Percentiles rank a stretch among this genome's conserved stretches.
Evolutionary conservation across 2,888 invertebrate genomes (phyloP).

Genomic region (Trachelus iudaicus): DNA sequence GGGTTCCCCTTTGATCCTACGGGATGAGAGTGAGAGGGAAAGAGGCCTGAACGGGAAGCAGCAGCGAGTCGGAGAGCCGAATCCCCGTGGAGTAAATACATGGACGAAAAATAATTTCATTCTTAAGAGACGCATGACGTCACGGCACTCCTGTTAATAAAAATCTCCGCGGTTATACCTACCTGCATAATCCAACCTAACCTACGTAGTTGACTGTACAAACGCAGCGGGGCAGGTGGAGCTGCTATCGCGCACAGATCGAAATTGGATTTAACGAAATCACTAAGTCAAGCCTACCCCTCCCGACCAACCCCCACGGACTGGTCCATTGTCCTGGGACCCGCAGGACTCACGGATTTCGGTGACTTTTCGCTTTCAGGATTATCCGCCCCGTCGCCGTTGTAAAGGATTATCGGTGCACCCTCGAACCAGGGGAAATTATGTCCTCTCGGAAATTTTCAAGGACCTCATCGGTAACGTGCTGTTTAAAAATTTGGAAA

Average conservation of each 20-base stretch:
- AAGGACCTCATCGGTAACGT: too few species aligned
- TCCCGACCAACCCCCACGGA: not conserved
- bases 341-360: not conserved
- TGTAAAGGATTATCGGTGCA: not conserved
- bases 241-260: conserved; percentile 12
- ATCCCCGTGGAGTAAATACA: not conserved
- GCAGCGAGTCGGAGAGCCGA: not conserved
- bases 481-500: too few species aligned
- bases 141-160: conserved; percentile 15
- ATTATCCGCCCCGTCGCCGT: not conserved
- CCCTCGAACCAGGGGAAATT: not conserved
- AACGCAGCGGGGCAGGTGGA: conserved; percentile 15
- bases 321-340: not conserved
- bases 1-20: conserved; percentile 5
- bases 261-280: conserved; percentile 21
- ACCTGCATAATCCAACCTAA: not conserved
- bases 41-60: not conserved
- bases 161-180: conserved; percentile 14
- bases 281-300: conserved; percentile 11
- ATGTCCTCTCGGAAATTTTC: not conserved
- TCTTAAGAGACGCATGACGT: not conserved
- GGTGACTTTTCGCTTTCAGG: not conserved
- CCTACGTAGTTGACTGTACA: too few species aligned
- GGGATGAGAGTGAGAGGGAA: not conserved
- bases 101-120: not conserved